phyloP scores from a whole-genome alignment of 2,113 vertebrate species.

The Plecturocebus donacophilus region DNA sequence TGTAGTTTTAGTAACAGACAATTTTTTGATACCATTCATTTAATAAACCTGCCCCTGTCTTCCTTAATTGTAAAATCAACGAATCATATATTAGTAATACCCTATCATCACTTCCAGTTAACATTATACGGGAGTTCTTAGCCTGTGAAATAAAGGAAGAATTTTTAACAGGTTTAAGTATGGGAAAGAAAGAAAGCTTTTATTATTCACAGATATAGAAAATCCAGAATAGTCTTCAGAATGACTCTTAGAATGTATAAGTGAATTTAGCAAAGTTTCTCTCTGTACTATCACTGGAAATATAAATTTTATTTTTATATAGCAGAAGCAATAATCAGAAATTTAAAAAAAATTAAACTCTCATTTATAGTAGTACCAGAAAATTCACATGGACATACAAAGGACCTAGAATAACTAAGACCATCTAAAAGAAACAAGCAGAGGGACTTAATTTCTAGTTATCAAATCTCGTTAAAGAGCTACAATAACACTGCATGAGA shows the following conservation, averaged over 20 bases:
- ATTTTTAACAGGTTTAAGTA: background rate
- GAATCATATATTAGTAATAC: background rate
- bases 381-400: background rate
- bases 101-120: background rate
- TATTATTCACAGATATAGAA: background rate
- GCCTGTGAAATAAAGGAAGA: slow-evolving; percentile 1
- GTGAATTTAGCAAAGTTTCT: background rate
- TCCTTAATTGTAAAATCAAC: background rate
- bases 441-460: background rate
- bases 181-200: slow-evolving; percentile 8
- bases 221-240: background rate
- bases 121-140: background rate
- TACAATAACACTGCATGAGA: background rate
- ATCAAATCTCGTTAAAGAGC: background rate
- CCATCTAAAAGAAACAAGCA: background rate
- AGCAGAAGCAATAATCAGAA: background rate
- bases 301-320: background rate
- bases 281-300: background rate
- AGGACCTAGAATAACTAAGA: background rate
- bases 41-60: background rate
- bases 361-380: background rate
- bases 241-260: background rate
- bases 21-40: background rate
- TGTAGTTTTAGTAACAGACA: background rate
- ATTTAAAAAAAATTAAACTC: background rate